A percentile compares a stretch with the other conserved stretches of the same genome.
These are phyloP conservation scores for Mormyrops attenuatus DNA, from an alignment of 2,797 vertebrate species.

Conservation along the genomic window DNA sequence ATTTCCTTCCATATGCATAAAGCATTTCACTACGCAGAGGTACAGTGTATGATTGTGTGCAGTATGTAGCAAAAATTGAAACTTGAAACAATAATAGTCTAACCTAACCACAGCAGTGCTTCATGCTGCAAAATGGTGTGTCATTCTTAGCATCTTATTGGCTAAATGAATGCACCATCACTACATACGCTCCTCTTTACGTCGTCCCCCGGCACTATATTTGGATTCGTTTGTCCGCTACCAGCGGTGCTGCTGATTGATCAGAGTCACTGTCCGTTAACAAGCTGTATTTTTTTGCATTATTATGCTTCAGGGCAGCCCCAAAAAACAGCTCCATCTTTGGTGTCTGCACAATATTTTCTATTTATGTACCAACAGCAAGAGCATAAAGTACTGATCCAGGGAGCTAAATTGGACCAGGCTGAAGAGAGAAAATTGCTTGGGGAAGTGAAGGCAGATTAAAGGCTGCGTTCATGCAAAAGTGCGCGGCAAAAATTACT, in stretches of 20 bases:
- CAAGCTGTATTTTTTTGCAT: not conserved
- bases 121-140: not conserved
- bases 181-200: not conserved
- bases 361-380: not conserved
- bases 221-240: not conserved
- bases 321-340: not conserved
- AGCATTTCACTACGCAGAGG: not conserved
- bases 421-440: slow-evolving; percentile 2
- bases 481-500: not conserved
- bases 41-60: not conserved
- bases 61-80: not conserved
- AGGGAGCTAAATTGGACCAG: not conserved
- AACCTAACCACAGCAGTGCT: not conserved
- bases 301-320: not conserved
- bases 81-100: not conserved
- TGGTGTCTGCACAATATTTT: not conserved
- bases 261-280: not conserved
- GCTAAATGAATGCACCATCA: not conserved
- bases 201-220: not conserved
- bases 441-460: not conserved
- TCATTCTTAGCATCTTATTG: not conserved
- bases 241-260: not conserved
- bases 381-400: not conserved
- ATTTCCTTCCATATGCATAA: not conserved
- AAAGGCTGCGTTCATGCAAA: not conserved